Evolutionary conservation across 2,797 vertebrate genomes (phyloP).

Genomic region (Naso thynnoides): DNA sequence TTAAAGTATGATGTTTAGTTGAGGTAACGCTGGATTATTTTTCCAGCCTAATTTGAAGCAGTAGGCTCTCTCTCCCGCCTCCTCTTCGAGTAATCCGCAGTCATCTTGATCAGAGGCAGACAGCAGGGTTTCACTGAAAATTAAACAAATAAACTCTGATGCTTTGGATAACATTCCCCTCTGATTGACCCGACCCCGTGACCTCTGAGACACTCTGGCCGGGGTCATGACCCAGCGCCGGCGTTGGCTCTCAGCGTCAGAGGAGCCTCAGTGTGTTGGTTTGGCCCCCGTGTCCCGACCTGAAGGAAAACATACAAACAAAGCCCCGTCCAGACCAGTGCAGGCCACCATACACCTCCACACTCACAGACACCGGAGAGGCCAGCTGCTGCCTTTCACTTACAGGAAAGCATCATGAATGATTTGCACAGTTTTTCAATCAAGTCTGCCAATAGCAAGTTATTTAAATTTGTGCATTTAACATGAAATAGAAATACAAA

Average conservation of each 20-base stretch:
- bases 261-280: conserved; percentile 65
- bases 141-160: conserved; percentile 86
- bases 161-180: conserved; percentile 83
- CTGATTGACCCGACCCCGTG: conserved; percentile 76
- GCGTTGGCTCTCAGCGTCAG: conserved; percentile 48
- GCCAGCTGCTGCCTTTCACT: not conserved
- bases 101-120: conserved; percentile 80
- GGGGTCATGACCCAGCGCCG: conserved; percentile 74
- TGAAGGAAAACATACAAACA: conserved; percentile 63
- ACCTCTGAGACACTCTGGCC: conserved; percentile 76
- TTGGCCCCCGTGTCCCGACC: conserved; percentile 58
- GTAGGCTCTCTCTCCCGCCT: conserved; percentile 56
- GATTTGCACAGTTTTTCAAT: too few species aligned
- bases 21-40: conserved; percentile 82
- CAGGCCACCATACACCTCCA: not conserved
- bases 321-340: not conserved
- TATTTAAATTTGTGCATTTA: not conserved
- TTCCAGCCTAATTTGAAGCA: conserved; percentile 87
- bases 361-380: not conserved
- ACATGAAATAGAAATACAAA: not conserved
- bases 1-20: conserved; percentile 78
- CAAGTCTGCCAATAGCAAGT: too few species aligned
- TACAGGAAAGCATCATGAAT: too few species aligned
- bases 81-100: conserved; percentile 57
- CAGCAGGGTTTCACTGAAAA: conserved; percentile 75